Evolutionary conservation across 2,113 vertebrate genomes (phyloP).

Genomic region (Misgurnus mizolepis): DNA sequence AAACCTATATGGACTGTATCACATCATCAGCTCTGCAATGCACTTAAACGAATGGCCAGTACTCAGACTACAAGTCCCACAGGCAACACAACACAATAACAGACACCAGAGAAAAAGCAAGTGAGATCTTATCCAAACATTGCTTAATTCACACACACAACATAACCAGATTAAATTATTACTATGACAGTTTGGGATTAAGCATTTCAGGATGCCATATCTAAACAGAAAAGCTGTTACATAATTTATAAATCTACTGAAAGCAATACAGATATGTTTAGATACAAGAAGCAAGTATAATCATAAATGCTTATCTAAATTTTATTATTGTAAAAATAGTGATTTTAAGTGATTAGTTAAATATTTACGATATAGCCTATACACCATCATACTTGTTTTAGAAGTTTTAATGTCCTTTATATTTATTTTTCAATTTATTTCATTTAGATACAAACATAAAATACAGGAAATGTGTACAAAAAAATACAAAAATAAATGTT

Average conservation of each 20-base stretch:
- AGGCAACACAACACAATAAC: constrained; percentile 20
- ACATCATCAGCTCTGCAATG: background rate
- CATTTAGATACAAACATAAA: no score
- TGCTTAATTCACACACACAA: constrained; percentile 2
- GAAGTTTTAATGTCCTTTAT: no score
- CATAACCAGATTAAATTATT: constrained; percentile 33
- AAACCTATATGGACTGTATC: background rate
- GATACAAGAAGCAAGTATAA: no score
- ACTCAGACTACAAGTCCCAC: background rate
- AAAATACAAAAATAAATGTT: no score
- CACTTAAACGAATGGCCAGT: background rate
- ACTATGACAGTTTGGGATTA: background rate
- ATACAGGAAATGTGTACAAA: no score
- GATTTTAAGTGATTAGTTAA: no score
- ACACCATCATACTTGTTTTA: no score
- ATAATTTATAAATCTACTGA: background rate
- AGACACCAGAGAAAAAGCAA: background rate
- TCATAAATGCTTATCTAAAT: no score
- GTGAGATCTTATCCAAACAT: constrained; percentile 16
- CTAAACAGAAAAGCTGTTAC: constrained; percentile 1
- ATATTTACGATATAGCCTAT: no score
- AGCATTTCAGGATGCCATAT: background rate
- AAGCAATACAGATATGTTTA: background rate
- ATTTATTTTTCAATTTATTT: no score
- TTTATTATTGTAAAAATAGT: no score